Conservation (phyloP, 2,113 vertebrate species). For the Hirundichthys speculiger region DNA sequence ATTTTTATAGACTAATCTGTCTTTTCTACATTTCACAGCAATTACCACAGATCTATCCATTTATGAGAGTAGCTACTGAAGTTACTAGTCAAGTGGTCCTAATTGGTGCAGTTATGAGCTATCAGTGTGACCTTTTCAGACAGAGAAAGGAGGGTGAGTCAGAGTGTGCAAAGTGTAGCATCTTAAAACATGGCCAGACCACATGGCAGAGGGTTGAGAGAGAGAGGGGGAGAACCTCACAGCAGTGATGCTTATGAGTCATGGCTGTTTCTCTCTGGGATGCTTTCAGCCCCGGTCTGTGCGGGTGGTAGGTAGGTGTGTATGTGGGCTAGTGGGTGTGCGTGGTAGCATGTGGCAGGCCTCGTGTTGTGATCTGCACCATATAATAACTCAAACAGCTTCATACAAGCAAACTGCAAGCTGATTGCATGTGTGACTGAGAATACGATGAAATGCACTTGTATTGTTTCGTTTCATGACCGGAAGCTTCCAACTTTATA, state of each 20-base stretch:
- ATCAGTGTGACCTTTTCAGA: slow-evolving; percentile 58
- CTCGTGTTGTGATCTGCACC: slow-evolving; percentile 12
- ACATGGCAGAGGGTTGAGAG: slow-evolving; percentile 46
- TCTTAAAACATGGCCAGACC: slow-evolving; percentile 50
- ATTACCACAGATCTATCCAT: slow-evolving; percentile 11
- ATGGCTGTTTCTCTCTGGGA: slow-evolving; percentile 48
- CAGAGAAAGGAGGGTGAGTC: slow-evolving; percentile 53
- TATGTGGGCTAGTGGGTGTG: slow-evolving; percentile 44
- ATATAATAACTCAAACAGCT: slow-evolving; percentile 5
- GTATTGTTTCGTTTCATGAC: not conserved
- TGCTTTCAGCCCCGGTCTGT: slow-evolving; percentile 40
- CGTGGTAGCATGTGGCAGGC: slow-evolving; percentile 55
- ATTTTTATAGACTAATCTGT: not conserved
- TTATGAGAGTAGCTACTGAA: slow-evolving; percentile 6
- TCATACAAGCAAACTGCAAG: not conserved
- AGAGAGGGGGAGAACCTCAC: slow-evolving; percentile 59
- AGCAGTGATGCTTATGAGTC: slow-evolving; percentile 63
- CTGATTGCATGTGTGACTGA: not conserved
- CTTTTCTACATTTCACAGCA: slow-evolving; percentile 6
- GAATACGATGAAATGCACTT: not conserved
- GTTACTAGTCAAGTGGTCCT: slow-evolving; percentile 19
- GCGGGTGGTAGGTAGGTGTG: slow-evolving; percentile 48
- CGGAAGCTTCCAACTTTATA: slow-evolving; percentile 7
- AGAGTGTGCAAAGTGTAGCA: slow-evolving; percentile 45
- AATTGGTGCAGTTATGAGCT: slow-evolving; percentile 51